Conservation (phyloP, 2,888 invertebrate species). For the Elmis aenea region DNA sequence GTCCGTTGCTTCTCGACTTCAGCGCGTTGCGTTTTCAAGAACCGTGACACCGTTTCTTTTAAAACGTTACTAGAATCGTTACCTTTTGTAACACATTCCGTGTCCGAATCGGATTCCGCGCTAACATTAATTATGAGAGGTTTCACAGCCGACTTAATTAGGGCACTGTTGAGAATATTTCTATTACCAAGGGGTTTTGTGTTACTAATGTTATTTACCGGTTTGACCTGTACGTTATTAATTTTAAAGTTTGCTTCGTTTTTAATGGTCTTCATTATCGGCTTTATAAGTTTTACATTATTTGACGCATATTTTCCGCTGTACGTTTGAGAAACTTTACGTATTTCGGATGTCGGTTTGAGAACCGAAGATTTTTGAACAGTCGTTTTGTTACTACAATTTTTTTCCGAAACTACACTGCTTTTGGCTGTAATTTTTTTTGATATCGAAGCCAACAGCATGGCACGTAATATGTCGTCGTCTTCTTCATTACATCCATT, state of each 20-base stretch:
- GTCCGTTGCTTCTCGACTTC: slow-evolving; percentile 37
- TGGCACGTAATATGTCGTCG: slow-evolving; percentile 56
- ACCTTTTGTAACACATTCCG: slow-evolving; percentile 14
- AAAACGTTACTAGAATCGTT: slow-evolving; percentile 5
- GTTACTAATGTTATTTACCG: background rate
- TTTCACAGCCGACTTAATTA: slow-evolving; percentile 33
- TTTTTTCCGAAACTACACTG: slow-evolving; percentile 41
- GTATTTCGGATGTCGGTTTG: background rate
- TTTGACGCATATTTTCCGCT: background rate
- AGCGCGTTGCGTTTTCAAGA: slow-evolving; percentile 41
- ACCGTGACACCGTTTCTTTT: slow-evolving; percentile 33
- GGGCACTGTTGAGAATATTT: background rate
- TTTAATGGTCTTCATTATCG: background rate
- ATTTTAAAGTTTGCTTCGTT: background rate
- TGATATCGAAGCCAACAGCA: slow-evolving; percentile 55
- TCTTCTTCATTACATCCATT: slow-evolving; percentile 48
- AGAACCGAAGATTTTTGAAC: background rate
- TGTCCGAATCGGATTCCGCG: slow-evolving; percentile 40
- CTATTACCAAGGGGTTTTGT: background rate
- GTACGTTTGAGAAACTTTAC: background rate
- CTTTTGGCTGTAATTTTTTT: slow-evolving; percentile 49
- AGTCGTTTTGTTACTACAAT: background rate
- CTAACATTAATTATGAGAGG: slow-evolving; percentile 43
- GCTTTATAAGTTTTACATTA: background rate
- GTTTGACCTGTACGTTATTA: background rate